Evolutionary conservation across 2,888 invertebrate species (phyloP), one percentile per base, ranked within the genome.

Genomic region (Cacoxenus indagator): DNA sequence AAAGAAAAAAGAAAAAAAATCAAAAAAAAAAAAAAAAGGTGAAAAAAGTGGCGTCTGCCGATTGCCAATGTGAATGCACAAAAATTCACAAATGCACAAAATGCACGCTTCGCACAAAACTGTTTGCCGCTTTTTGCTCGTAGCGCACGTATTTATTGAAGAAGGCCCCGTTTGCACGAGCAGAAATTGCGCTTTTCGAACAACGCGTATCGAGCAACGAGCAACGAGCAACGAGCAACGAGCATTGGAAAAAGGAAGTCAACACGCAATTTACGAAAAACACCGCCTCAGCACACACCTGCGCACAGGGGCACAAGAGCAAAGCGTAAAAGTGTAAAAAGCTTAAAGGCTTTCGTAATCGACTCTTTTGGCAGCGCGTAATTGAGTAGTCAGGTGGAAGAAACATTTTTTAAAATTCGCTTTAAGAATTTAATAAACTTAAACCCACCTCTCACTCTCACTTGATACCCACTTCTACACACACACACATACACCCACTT

Each of bases 21-120:
- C n/a, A n/a, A 5, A 67, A 64, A 57, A 68, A 75, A 66, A 64
- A 65, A 37, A 67, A 72, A 43, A 67, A 70, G 65, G 62, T 65
- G 37, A 14, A 8, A 11, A 37, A 37, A 37, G 8, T 37, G 37
- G 37, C 37, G 37, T 14, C 37, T 37, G 31, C 2, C 37, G 37
- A 37, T 37, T 37, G 37, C 37, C 37, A 5, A 37, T 37, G 37
- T 14, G 14, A 37, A 8, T 37, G 37, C 37, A 37, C 37, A 43
- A 45, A 59, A 27, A 62, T 61, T 22, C 19, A 17, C 27, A 61
- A 61, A 61, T 62, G 61, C 43, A 62, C 43, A 62, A 62, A 61
- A 61, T 62, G 61, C 43, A 62, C 43, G 45, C 43, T 62, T 61
- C 59, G 61, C 61, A 62, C 61, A 62, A 62, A 62, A 62, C 61